Base-by-base conservation (phyloP, 2,888 invertebrate genomes). In the Stenchaetothrips biformis region DNA sequence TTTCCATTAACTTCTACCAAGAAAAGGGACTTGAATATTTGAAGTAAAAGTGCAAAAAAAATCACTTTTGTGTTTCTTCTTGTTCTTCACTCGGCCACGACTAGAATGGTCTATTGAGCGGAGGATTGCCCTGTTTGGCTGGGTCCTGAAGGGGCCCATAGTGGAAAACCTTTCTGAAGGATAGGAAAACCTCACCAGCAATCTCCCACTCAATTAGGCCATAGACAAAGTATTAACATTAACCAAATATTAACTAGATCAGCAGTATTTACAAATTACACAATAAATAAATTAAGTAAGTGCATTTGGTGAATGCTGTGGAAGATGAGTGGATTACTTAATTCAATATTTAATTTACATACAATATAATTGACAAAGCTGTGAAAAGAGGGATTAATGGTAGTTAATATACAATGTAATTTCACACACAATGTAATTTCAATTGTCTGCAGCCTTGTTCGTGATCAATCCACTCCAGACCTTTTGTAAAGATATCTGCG, bases 401-500 rank as follows among this genome's bases (percentile, higher is more conserved):
- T 37, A 37, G 37, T 37, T 37, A 37, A 37, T 37, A 37, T 37
- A 37, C 37, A 37, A 18, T n/a, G 18, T 18, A 18, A 67, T 53
- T 18, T 18, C 53, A 53, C 53, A 11, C 18, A 18, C 7, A 21
- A 67, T 67, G 9, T 21, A 67, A 21, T n/a, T 67, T 67, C 21
- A 67, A 67, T n/a, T n/a, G 21, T 21, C 21, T 67, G 67, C 67
- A 67, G 21, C 21, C 21, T 21, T 67, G 18, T 21, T n/a, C n/a
- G 21, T 67, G 67, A 0, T 67, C 21, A n/a, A 21, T 67, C 21
- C 21, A 6, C 18, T 9, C 67, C 67, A 80, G 11, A n/a, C 78
- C 80, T 37, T 80, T 80, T 3, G 80, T 80, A 18, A 80, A 78
- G 21, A 78, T 80, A 37, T 80, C 80, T n/a, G 80, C 81, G 9